Evolutionary conservation across 2,797 vertebrate genomes (phyloP), one percentile per base, ranked within the genome.

Genomic region (Acanthis flammea): DNA sequence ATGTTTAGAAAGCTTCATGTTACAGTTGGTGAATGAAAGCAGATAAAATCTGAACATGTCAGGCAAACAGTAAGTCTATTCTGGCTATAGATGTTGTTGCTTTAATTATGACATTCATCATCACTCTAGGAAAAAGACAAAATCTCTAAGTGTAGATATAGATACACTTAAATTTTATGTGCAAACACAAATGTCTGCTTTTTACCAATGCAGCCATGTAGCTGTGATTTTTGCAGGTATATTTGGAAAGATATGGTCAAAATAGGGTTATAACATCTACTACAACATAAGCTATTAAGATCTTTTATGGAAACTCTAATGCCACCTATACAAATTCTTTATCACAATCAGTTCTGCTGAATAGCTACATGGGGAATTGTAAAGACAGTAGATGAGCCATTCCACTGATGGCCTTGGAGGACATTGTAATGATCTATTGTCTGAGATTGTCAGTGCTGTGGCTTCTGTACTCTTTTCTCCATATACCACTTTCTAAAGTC

Each of bases 341-440:
- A 84, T 62, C 42, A 68, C 62, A 65, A 65, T 81, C 47, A 78
- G 44, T 85, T 78, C 67, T 79, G 44, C 61, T 91, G 66, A 93
- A 87, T 51, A 72, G 80, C 54, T 86, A 55, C 51, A 55, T 62
- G 35, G 67, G 74, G 71, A 88, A 87, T 70, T 94, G 77, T 50
- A 93, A 48, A 68, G 30, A 55, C 41, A 44, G 91, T 60, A 94
- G 84, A 76, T 47, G 42, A 94, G 33, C 63, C 41, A 48, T 95
- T 86, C 51, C 81, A 53, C 7, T 80, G 71, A 84, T 78, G 63
- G 47, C 60, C 70, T 93, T 90, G 77, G 91, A 86, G 67, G 80
- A 85, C 71, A 81, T 51, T 75, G 55, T 82, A 86, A 84, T 84
- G 80, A 93, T 85, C 77, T 92, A 62, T 92, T 91, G 62, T 81